phyloP scores from a whole-genome alignment of 2,888 invertebrate species.

The Calameuta idolon region DNA sequence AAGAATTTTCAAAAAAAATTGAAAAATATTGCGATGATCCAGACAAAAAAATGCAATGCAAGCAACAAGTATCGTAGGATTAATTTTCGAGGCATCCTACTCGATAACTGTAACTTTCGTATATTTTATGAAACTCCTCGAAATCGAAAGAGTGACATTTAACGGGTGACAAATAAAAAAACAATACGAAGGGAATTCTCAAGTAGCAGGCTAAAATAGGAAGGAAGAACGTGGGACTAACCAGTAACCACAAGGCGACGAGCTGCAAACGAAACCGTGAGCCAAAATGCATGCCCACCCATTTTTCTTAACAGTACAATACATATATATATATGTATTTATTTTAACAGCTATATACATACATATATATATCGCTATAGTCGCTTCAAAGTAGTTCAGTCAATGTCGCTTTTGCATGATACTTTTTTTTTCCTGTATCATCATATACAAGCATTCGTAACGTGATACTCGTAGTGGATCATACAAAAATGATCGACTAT shows the following conservation, averaged over 20 bases:
- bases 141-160: not conserved
- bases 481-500: not conserved
- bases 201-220: conserved; percentile 20
- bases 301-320: conserved; percentile 13
- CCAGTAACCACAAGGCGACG: conserved; percentile 29
- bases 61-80: not conserved
- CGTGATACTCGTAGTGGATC: not conserved
- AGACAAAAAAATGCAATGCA: too few relatives aligned
- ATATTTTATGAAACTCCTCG: not conserved
- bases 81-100: not conserved
- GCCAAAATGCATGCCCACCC: conserved; percentile 47
- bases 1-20: too few relatives aligned
- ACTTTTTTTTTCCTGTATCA: not conserved
- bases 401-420: conserved; percentile 22
- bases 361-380: conserved; percentile 9
- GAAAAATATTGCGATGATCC: too few relatives aligned
- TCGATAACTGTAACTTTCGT: not conserved
- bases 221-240: conserved; percentile 29
- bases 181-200: conserved; percentile 28
- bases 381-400: conserved; percentile 15
- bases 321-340: conserved; percentile 8
- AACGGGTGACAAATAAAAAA: not conserved
- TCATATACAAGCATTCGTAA: not conserved
- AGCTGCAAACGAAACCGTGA: conserved; percentile 44
- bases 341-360: conserved; percentile 3